Evolutionary conservation across 2,113 vertebrate genomes (phyloP).

Genomic region (Corythaixoides concolor): DNA sequence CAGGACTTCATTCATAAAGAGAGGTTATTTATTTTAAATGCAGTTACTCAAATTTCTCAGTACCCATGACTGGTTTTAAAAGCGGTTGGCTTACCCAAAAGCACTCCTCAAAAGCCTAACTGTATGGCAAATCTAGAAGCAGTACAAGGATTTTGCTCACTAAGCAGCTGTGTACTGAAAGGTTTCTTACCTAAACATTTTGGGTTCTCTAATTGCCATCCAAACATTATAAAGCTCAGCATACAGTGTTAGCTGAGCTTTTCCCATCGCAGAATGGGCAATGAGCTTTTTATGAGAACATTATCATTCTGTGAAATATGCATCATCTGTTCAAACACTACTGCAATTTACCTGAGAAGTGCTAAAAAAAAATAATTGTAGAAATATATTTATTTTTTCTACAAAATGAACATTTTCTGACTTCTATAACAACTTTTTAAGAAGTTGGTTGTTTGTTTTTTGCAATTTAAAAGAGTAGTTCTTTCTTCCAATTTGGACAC

Average conservation of each 20-base stretch:
- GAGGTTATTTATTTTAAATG: slow-evolving; percentile 45
- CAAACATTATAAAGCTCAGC: neutral
- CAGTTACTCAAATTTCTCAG: slow-evolving; percentile 53
- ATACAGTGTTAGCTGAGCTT: neutral
- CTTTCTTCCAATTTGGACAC: neutral
- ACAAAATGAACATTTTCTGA: neutral
- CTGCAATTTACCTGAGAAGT: neutral
- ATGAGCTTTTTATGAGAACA: neutral
- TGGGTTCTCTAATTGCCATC: slow-evolving; percentile 40
- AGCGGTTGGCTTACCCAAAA: slow-evolving; percentile 15
- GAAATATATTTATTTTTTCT: neutral
- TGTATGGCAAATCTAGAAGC: slow-evolving; percentile 29
- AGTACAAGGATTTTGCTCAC: slow-evolving; percentile 19
- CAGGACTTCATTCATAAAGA: slow-evolving; percentile 60
- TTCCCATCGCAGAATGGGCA: slow-evolving; percentile 1
- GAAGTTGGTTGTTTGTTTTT: neutral
- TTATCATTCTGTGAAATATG: neutral
- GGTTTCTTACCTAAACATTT: slow-evolving; percentile 49
- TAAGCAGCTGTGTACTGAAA: slow-evolving; percentile 29
- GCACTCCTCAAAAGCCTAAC: slow-evolving; percentile 35
- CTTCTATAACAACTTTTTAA: neutral
- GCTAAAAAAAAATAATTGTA: neutral
- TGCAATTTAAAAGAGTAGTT: neutral
- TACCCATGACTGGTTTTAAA: slow-evolving; percentile 22
- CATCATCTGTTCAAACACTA: neutral